Percentiles rank a stretch among this genome's conserved stretches.
Conservation (phyloP, 2,888 invertebrate species). For the Falcaria lacertinaria region DNA sequence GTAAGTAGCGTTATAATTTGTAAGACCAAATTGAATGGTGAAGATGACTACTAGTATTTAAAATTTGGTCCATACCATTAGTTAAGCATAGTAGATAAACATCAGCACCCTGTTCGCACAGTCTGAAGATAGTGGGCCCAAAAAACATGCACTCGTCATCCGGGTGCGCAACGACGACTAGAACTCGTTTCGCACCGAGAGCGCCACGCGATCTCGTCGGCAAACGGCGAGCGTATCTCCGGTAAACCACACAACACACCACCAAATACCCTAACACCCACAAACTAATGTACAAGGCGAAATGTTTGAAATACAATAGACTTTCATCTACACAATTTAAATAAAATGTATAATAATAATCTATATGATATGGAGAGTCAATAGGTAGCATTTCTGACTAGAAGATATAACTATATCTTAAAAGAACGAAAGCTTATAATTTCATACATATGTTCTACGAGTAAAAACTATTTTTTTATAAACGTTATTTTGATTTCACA, state of each 20-base stretch:
- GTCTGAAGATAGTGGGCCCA: conserved; percentile 90
- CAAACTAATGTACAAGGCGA: conserved; percentile 68
- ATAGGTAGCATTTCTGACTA: conserved; percentile 64
- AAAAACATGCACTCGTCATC: conserved; percentile 99
- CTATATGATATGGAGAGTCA: conserved; percentile 41
- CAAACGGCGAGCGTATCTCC: conserved; percentile 71
- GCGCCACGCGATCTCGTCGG: conserved; percentile 72
- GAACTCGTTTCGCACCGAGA: conserved; percentile 79
- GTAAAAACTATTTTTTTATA: no score
- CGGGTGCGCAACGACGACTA: conserved; percentile 96
- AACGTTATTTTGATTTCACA: conserved; percentile 1
- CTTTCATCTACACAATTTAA: conserved; percentile 54
- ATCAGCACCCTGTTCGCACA: conserved; percentile 82
- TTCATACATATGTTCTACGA: not conserved
- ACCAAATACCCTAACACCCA: conserved; percentile 76
- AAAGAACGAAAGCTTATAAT: conserved; percentile 1
- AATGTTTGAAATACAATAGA: conserved; percentile 59
- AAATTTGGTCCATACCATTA: conserved; percentile 79
- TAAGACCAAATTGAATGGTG: not conserved
- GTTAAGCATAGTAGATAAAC: conserved; percentile 92
- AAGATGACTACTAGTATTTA: not conserved
- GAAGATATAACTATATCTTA: conserved; percentile 23
- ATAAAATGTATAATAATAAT: conserved; percentile 56
- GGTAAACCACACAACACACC: conserved; percentile 72
- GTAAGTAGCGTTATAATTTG: not conserved